These are phyloP conservation scores for Hoplodrina blanda DNA, from an alignment of 2,888 invertebrate genomes.

Conservation along the genomic window DNA sequence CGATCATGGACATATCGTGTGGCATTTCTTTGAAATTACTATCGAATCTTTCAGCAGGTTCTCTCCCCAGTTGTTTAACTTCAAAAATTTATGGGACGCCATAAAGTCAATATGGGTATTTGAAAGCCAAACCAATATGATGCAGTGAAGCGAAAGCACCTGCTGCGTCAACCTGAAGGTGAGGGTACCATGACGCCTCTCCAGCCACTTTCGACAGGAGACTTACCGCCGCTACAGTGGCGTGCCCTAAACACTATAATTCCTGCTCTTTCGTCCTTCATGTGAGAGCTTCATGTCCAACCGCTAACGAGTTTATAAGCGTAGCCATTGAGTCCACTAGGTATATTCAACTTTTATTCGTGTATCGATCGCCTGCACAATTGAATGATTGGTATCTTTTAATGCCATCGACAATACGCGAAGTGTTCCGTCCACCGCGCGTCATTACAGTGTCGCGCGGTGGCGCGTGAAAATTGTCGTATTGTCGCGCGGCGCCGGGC, in stretches of 20 bases:
- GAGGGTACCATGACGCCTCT: too few relatives aligned
- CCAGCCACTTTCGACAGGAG: too few relatives aligned
- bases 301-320: neutral
- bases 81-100: too few relatives aligned
- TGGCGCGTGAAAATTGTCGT: slow-evolving; percentile 74
- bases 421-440: slow-evolving; percentile 64
- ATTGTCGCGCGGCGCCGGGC: slow-evolving; percentile 73
- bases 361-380: slow-evolving; percentile 54
- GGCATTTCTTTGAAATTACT: neutral
- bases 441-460: slow-evolving; percentile 64
- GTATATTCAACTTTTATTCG: slow-evolving; percentile 36
- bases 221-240: too few relatives aligned
- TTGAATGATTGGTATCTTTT: slow-evolving; percentile 62
- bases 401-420: slow-evolving; percentile 61
- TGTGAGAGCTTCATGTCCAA: neutral
- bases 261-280: neutral
- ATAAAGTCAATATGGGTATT: too few relatives aligned
- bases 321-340: neutral
- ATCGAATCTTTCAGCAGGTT: too few relatives aligned
- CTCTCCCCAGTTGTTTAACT: too few relatives aligned
- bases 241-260: too few relatives aligned
- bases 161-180: too few relatives aligned
- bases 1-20: neutral
- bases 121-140: too few relatives aligned
- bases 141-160: too few relatives aligned